Evolutionary conservation across 2,888 invertebrate genomes (phyloP).

Genomic region (Tyria jacobaeae): DNA sequence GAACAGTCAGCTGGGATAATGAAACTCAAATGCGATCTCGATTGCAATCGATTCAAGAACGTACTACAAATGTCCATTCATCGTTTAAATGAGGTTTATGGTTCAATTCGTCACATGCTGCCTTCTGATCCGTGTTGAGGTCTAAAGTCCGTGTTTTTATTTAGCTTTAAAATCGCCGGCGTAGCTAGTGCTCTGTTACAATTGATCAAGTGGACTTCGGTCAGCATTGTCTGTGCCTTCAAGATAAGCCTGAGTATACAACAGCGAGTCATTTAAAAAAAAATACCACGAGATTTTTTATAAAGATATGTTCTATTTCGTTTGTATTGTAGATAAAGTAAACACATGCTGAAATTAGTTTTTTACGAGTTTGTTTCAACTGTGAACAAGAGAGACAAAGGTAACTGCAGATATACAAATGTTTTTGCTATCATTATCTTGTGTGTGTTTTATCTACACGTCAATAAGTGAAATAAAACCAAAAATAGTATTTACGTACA

Average conservation of each 20-base stretch:
- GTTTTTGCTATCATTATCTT: not conserved
- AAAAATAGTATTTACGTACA: too few relatives aligned
- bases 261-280: slow-evolving; percentile 10
- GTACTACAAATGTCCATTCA: slow-evolving; percentile 44
- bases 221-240: slow-evolving; percentile 59
- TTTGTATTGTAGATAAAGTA: too few relatives aligned
- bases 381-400: too few relatives aligned
- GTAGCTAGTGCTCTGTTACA: slow-evolving; percentile 54
- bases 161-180: slow-evolving; percentile 50
- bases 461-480: too few relatives aligned
- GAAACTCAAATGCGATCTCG: slow-evolving; percentile 28
- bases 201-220: slow-evolving; percentile 71
- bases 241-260: slow-evolving; percentile 46
- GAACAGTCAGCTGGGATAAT: slow-evolving; percentile 25
- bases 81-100: slow-evolving; percentile 35
- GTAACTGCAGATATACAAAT: not conserved
- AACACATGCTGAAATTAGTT: too few relatives aligned
- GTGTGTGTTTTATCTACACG: too few relatives aligned
- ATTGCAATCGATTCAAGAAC: slow-evolving; percentile 31
- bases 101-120: slow-evolving; percentile 38
- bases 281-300: not conserved
- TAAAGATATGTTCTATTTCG: not conserved
- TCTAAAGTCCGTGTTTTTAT: slow-evolving; percentile 63
- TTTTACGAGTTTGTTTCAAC: too few relatives aligned
- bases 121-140: slow-evolving; percentile 28